A percentile compares a stretch with the other conserved stretches of the same genome.
phyloP scores from a whole-genome alignment of 64 coral and sea anemone species.

The Acropora yongei region DNA sequence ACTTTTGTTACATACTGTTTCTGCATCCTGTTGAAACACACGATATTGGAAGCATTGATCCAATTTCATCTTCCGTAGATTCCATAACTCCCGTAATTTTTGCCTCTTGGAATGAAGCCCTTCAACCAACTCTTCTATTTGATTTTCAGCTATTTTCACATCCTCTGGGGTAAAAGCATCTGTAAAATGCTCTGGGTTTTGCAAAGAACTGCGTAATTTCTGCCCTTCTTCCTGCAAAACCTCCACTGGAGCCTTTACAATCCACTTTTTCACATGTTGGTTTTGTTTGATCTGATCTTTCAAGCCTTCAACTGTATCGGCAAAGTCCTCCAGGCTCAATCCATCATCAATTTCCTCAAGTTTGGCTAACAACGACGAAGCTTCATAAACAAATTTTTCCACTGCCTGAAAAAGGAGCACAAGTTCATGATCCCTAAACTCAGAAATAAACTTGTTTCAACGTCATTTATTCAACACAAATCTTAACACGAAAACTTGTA shows the following conservation, averaged over 20 bases:
- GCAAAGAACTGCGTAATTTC: conserved; percentile 69
- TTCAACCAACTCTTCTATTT: conserved; percentile 86
- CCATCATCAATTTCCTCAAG: conserved; percentile 98
- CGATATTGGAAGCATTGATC: conserved; percentile 96
- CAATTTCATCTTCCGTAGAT: conserved; percentile 87
- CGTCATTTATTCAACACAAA: neutral
- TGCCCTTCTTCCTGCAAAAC: conserved; percentile 88
- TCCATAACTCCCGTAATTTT: conserved; percentile 94
- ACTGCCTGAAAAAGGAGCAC: conserved; percentile 79
- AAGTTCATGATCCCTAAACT: conserved; percentile 19
- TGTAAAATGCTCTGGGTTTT: conserved; percentile 70
- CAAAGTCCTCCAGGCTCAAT: conserved; percentile 78
- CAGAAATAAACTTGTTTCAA: neutral
- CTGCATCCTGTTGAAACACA: conserved; percentile 88
- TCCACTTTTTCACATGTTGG: conserved; percentile 99
- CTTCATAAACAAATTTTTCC: conserved; percentile 99
- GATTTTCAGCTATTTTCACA: conserved; percentile 86
- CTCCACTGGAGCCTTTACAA: conserved; percentile 96
- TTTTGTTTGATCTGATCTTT: conserved; percentile 97
- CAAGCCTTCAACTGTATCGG: conserved; percentile 84
- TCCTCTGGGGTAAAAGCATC: conserved; percentile 82
- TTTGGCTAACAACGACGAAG: conserved; percentile 95
- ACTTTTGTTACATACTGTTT: conserved; percentile 64
- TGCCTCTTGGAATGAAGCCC: conserved; percentile 88
- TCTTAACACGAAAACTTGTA: neutral